Evolutionary conservation across 2,888 invertebrate species (phyloP), one percentile per base, ranked within the genome.

Genomic region (Leptopilina myrica): DNA sequence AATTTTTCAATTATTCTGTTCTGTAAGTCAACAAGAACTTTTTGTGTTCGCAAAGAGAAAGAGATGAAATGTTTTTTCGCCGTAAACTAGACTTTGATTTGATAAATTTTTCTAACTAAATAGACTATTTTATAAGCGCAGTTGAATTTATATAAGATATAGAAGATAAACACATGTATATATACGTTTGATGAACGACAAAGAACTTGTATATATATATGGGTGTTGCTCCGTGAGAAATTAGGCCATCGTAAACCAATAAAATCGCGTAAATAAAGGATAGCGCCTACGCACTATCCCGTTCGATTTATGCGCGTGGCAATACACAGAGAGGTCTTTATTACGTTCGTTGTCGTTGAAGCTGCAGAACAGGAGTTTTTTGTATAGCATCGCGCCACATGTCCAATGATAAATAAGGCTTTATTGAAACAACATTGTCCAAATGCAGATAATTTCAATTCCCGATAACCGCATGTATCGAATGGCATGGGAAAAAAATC

Each of bases 331-430:
- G 88, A 83, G 80, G 82, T 84, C 88, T 88, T 89, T 85, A 73
- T 73, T 73, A 87, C 88, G 84, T 81, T 76, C 78, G 62, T 56
- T 75, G 75, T 79, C 79, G 76, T 69, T 81, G 80, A 82, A 83
- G 84, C 85, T 83, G 87, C 85, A 80, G 89, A 89, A 90, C 90
- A 90, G 90, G 90, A 90, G 90, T 90, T 89, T 90, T 89, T 88
- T 90, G 90, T 90, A 84, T 80, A 79, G 77, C 79, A 86, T 84
- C 85, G 85, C 81, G 85, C 81, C 88, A 86, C 87, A 86, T 88
- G 88, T 84, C 85, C 78, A 76, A 26, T 82, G 87, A 89, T 89
- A 89, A 88, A 87, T 62, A 62, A 81, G 82, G 86, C 85, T 84
- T 85, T 83, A 84, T 86, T 85, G 84, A 78, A 79, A 81, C 80